Conservation (phyloP, 2,113 vertebrate species). For the Prunella himalayana region DNA sequence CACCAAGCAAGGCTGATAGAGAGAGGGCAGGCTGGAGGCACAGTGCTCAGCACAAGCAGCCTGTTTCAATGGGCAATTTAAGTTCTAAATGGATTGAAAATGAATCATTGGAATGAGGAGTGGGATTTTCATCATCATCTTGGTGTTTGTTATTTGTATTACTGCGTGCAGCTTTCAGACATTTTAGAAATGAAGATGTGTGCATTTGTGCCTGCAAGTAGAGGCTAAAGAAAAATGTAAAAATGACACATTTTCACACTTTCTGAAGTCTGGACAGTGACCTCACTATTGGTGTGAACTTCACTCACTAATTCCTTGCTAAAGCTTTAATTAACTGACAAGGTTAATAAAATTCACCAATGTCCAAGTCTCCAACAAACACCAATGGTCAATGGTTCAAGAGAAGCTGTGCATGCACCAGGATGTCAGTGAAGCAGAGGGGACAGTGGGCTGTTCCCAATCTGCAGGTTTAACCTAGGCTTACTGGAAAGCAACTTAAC, state of each 20-base stretch:
- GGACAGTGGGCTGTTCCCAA: accelerated
- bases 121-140: not conserved
- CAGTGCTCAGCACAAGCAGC: not conserved
- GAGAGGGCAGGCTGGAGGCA: not conserved
- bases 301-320: not conserved
- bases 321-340: not conserved
- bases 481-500: not conserved
- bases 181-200: not conserved
- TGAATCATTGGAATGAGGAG: not conserved
- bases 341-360: not conserved
- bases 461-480: not conserved
- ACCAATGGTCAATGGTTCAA: not conserved
- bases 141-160: not conserved
- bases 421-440: not conserved
- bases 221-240: not conserved
- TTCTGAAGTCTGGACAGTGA: not conserved
- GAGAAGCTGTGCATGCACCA: not conserved
- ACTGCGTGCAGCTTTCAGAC: not conserved
- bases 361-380: not conserved
- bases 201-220: not conserved
- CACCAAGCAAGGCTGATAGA: not conserved
- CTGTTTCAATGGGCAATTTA: not conserved
- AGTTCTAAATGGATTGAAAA: not conserved
- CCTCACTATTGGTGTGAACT: not conserved
- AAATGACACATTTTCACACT: not conserved